Percentiles rank a stretch among this genome's conserved stretches.
These are phyloP conservation scores for Carcina quercana DNA, from an alignment of 2,888 invertebrate species.

Conservation along the genomic window DNA sequence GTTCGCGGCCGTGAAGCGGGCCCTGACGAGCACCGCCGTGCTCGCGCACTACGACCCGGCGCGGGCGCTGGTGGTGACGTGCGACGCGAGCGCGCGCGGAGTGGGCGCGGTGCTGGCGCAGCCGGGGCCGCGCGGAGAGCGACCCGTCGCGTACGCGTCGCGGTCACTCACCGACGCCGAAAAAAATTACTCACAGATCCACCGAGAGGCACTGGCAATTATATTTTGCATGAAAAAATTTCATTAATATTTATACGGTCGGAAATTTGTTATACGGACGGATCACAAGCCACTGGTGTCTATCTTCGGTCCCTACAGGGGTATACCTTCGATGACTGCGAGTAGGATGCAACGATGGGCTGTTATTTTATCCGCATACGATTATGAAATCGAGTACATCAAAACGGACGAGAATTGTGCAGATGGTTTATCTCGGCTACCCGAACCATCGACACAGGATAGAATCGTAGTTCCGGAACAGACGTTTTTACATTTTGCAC, in stretches of 20 bases:
- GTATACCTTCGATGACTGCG: constrained; percentile 10
- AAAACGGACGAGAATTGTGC: constrained; percentile 3
- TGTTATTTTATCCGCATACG: constrained; percentile 6
- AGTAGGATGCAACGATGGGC: constrained; percentile 14
- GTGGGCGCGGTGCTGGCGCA: constrained; percentile 1
- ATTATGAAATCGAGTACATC: constrained; percentile 11
- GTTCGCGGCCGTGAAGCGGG: background rate
- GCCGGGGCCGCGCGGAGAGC: constrained; percentile 3
- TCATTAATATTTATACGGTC: constrained; percentile 8
- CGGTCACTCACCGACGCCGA: constrained; percentile 6
- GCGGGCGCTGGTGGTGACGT: background rate
- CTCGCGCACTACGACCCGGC: constrained; percentile 5
- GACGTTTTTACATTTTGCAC: no score
- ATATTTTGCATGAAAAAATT: constrained; percentile 4
- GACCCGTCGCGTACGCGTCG: constrained; percentile 8
- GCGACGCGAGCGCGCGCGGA: constrained; percentile 7
- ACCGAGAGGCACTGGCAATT: constrained; percentile 10
- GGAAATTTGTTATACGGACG: constrained; percentile 2
- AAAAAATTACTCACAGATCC: constrained; percentile 6
- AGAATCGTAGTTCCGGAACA: no score
- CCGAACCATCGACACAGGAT: no score
- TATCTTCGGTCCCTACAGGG: constrained; percentile 8
- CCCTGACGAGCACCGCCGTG: background rate
- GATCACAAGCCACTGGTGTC: constrained; percentile 1
- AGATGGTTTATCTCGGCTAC: constrained; percentile 2